Conservation (phyloP, 2,888 invertebrate genomes). For the Holacanthella duospinosa region DNA sequence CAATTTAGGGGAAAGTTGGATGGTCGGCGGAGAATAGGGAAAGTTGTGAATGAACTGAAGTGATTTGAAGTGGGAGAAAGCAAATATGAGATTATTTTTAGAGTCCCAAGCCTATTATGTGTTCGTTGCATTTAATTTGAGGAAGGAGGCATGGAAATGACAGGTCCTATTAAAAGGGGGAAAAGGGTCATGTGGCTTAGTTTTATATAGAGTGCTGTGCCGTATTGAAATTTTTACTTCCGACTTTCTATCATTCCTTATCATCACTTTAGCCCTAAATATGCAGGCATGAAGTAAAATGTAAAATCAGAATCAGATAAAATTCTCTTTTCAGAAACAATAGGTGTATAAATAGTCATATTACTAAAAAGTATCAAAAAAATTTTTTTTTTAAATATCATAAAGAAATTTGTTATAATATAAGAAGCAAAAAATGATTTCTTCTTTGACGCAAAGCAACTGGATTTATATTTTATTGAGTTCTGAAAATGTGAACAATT, state of each 20-base stretch:
- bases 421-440: background rate
- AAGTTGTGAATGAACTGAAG: slow-evolving; percentile 11
- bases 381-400: background rate
- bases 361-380: too few species aligned
- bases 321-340: too few species aligned
- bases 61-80: slow-evolving; percentile 17
- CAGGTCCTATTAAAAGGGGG: slow-evolving; percentile 36
- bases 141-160: slow-evolving; percentile 36
- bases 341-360: too few species aligned
- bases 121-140: slow-evolving; percentile 35
- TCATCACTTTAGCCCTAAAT: too few species aligned
- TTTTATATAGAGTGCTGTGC: background rate
- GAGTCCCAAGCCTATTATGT: slow-evolving; percentile 29
- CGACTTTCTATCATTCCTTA: too few species aligned
- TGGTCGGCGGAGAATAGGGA: background rate
- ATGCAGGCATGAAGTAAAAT: too few species aligned
- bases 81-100: slow-evolving; percentile 23
- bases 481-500: too few species aligned
- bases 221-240: background rate
- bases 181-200: slow-evolving; percentile 11
- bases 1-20: too few species aligned
- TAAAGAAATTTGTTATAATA: background rate
- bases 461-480: too few species aligned
- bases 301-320: too few species aligned
- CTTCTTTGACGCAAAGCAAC: too few species aligned